Percentiles rank a stretch among this genome's conserved stretches.
Evolutionary conservation across 2,113 vertebrate genomes (phyloP).

Genomic region (Neodontobutis hainanensis): DNA sequence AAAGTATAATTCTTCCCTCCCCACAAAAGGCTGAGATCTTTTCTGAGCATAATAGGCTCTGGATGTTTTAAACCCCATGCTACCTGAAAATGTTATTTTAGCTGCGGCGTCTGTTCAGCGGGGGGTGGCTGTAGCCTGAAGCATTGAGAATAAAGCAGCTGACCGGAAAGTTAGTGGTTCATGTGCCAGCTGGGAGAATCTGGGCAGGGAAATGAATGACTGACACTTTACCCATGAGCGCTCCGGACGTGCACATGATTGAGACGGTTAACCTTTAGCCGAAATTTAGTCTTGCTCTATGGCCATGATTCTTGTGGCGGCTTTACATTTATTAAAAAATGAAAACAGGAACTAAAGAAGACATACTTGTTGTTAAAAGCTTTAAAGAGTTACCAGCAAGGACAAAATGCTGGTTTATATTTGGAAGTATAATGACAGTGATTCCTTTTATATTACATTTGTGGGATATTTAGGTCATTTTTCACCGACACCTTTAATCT

Average conservation of each 20-base stretch:
- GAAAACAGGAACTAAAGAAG: neutral
- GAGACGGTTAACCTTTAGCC: slow-evolving; percentile 10
- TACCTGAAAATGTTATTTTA: slow-evolving; percentile 12
- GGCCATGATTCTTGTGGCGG: neutral
- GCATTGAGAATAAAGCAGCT: slow-evolving; percentile 30
- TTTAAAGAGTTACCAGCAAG: too few relatives aligned
- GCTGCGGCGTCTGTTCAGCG: slow-evolving; percentile 18
- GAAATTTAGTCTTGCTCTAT: neutral
- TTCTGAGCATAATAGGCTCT: neutral
- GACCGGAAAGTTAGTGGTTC: slow-evolving; percentile 41
- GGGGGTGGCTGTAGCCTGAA: slow-evolving; percentile 28
- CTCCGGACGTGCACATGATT: slow-evolving; percentile 5
- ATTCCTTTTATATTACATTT: neutral
- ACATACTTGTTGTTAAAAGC: neutral
- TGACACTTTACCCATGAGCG: slow-evolving; percentile 14
- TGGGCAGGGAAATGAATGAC: slow-evolving; percentile 13
- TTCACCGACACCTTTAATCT: too few relatives aligned
- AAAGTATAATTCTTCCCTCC: neutral
- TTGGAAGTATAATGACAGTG: slow-evolving; percentile 11
- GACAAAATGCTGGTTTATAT: too few relatives aligned
- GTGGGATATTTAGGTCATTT: too few relatives aligned
- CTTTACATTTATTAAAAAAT: neutral
- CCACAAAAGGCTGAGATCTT: neutral
- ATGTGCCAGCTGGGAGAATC: slow-evolving; percentile 17
- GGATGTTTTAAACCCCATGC: slow-evolving; percentile 15